Base-by-base conservation (phyloP, 2,888 invertebrate genomes). In the Frankliniella fusca region DNA sequence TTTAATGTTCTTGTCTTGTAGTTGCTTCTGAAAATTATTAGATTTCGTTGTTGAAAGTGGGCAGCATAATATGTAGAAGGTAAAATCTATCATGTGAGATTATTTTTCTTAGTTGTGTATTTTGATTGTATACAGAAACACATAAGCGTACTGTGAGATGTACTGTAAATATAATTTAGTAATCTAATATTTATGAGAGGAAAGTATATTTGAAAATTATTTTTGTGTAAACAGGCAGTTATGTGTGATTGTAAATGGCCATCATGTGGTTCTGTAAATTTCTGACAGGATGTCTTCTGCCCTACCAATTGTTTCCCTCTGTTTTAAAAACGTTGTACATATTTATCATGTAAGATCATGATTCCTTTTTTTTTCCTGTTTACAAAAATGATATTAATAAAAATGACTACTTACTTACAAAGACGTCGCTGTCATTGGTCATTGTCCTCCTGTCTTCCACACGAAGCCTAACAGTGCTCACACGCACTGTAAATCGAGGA, bases 1-100 rank as follows among this genome's bases (percentile, higher is more conserved):
- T 76, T 76, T 23, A 27, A 27, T 76, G 70, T 76, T 76, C 27
- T 76, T 76, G 27, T 76, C 70, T 23, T 27, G 70, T 76, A 76
- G 70, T 76, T 76, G 70, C 70, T 76, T 76, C 10, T 27, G 23
- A 76, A 76, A n/a, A 12, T 76, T 23, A 27, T 76, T 76, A 76
- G 70, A 27, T 12, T 20, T 23, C 70, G 70, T 27, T 76, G 54
- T 54, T 54, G 54, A 54, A 54, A 54, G 20, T 38, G 61, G 27
- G 70, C 70, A 76, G 70, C 70, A 76, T 23, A 76, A 76, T 76
- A 76, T 27, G 70, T 76, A n/a, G 70, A 23, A 76, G 23, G 23
- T 76, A 10, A 76, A 76, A 76, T 76, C 70, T 76, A 76, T 76
- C 70, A 76, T 76, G 70, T 76, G 70, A 76, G 70, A 76, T 76